These are phyloP conservation scores for Sesamia nonagrioides DNA, from an alignment of 1,140 invertebrate genomes.

Conservation along the genomic window DNA sequence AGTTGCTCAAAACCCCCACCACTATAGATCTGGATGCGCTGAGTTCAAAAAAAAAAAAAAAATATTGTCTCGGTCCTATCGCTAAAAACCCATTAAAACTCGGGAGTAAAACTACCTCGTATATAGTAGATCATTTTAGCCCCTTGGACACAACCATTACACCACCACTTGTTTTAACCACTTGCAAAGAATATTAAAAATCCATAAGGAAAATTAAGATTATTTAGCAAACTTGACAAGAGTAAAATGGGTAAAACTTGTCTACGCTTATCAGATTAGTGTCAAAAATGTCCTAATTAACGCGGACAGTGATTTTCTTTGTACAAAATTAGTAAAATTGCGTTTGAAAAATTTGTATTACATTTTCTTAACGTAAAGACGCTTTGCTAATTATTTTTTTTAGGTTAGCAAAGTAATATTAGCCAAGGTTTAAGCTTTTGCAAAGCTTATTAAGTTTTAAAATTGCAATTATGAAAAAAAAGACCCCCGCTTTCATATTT, in stretches of 20 bases:
- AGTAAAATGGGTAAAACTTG: background rate
- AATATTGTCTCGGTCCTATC: no score
- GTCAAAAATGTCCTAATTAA: conserved; percentile 31
- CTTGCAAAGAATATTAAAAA: background rate
- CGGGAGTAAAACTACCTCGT: no score
- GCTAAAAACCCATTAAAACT: no score
- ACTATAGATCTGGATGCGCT: no score
- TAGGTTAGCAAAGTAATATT: background rate
- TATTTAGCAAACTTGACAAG: conserved; percentile 7
- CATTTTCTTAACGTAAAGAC: background rate
- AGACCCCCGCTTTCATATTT: background rate
- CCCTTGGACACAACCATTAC: background rate
- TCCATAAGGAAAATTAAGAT: background rate
- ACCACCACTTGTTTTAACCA: background rate
- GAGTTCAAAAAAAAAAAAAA: no score
- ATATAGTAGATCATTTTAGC: no score
- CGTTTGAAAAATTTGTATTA: conserved; percentile 4
- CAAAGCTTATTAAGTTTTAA: background rate
- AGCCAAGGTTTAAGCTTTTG: background rate
- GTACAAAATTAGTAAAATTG: background rate
- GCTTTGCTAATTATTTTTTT: background rate
- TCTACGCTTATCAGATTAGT: conserved; percentile 5
- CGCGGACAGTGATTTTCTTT: conserved; percentile 17
- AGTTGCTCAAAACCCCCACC: no score
- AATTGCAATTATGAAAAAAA: background rate